Base-by-base conservation (phyloP, 2,888 invertebrate genomes). In the Eupithecia pulchellata region DNA sequence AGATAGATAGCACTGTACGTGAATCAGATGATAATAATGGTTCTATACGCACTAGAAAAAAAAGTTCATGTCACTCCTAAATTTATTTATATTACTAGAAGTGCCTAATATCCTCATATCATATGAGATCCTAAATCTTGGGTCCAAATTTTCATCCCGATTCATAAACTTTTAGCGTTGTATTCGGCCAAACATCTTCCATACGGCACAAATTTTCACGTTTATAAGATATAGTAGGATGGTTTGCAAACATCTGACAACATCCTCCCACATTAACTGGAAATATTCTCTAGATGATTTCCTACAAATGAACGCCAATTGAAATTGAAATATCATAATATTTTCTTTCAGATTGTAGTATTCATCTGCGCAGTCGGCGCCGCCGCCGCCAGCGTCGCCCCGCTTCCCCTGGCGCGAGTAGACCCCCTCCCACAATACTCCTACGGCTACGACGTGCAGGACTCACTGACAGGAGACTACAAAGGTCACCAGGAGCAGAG, bases 371-470 rank as follows among this genome's bases (percentile, higher is more conserved):
- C 89, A 77, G 79, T 91, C 61, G 87, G 91, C 73, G 87, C 86
- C 25, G 91, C 88, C 71, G 81, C 86, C 75, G 91, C 92, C 55
- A 90, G 93, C 78, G 81, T 91, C 55, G 91, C 87, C 0, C 91
- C 94, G 20, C 88, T 87, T 1, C 89, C 93, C 0, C 68, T 88
- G 1, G 89, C 90, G 0, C 86, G 89, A n/a, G 78, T 88, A 1
- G 94, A 93, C 79, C 91, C 92, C 11, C 68, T 89, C 1, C 95
- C 95, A 0, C 95, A 95, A 78, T 95, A 95, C 86, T 93, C 95
- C 6, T 95, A 91, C 85, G 95, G 94, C 4, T 95, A 95, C 80
- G 95, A 95, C 79, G 95, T 95, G 1, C 94, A 95, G 77, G 95
- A 95, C 79, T 85, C 93, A 4, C 89, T 95, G 69, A 95, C 95